Base-by-base conservation (phyloP, 2,888 invertebrate genomes). In the Oxystoma pomonae region DNA sequence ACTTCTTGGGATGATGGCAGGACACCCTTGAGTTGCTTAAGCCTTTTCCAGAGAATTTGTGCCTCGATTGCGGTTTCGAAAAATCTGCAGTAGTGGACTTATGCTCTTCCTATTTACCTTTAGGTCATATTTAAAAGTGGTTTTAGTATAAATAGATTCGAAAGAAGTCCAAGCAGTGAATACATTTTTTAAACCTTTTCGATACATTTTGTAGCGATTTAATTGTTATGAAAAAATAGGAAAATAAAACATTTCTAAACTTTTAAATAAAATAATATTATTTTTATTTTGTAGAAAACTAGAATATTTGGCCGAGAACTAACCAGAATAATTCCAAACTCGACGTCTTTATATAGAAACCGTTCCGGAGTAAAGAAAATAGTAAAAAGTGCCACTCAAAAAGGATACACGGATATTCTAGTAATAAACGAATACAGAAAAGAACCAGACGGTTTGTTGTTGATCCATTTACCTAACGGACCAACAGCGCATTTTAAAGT, bases 401-500 rank as follows among this genome's bases (percentile, higher is more conserved):
- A 88, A 73, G 87, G 89, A 17, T 94, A 87, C 71, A 95, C 96
- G 0, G 97, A 98, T 78, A 85, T 98, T 17, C 82, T 97, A 18
- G 85, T 98, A n/a, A 83, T 99, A 1, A 98, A 98, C 80, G 98
- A 99, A 80, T 92, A 98, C 80, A 87, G 89, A 71, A 91, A 92
- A 72, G 88, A 91, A 76, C 98, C 98, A 0, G 94, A 97, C 81
- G 98, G 96, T 1, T 83, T 99, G 77, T 83, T 98, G 17, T 83
- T 99, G 1, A 90, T 96, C 66, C 98, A 99, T 81, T 83, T 99
- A 65, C 99, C 99, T 0, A 88, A 94, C 70, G 99, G 99, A 0
- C 99, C 99, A 0, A 98, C 99, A 0, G 96, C 97, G 16, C 93
- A 96, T 79, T 99, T 98, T 78, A 91, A 94, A 77, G 78, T 99